Conservation (phyloP, 2,888 invertebrate genomes). For the Panorpa germanica region DNA sequence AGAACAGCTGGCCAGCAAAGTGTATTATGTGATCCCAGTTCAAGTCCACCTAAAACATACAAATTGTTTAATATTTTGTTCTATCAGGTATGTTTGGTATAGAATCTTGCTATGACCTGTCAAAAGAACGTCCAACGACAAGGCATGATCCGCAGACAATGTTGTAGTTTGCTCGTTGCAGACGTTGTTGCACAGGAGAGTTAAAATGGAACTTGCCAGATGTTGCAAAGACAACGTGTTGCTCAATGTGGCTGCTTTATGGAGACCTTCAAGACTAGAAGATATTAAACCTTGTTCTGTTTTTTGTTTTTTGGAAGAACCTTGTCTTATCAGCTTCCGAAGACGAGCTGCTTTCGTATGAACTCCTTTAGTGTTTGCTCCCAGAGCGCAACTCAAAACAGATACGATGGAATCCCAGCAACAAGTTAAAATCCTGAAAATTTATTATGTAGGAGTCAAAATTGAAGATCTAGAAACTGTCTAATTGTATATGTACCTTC, state of each 20-base stretch:
- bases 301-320: conserved; percentile 32
- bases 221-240: conserved; percentile 76
- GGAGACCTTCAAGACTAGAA: conserved; percentile 72
- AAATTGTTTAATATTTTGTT: conserved; percentile 4
- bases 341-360: conserved; percentile 30
- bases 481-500: conserved; percentile 25
- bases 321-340: conserved; percentile 30
- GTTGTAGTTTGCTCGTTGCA: conserved; percentile 63
- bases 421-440: conserved; percentile 54
- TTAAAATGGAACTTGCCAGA: conserved; percentile 78
- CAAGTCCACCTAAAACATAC: conserved; percentile 43
- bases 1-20: conserved; percentile 96
- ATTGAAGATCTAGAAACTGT: conserved; percentile 1
- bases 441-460: conserved; percentile 1
- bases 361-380: conserved; percentile 26
- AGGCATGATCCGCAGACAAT: conserved; percentile 71
- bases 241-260: conserved; percentile 79
- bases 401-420: conserved; percentile 87
- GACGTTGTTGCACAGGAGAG: conserved; percentile 71
- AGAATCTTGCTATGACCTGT: conserved; percentile 38
- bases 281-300: conserved; percentile 64
- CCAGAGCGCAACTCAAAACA: conserved; percentile 63
- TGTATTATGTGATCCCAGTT: conserved; percentile 78
- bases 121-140: conserved; percentile 82
- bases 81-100: no score